These are phyloP conservation scores for Podargus strigoides DNA, from an alignment of 2,797 vertebrate species.

Conservation along the genomic window DNA sequence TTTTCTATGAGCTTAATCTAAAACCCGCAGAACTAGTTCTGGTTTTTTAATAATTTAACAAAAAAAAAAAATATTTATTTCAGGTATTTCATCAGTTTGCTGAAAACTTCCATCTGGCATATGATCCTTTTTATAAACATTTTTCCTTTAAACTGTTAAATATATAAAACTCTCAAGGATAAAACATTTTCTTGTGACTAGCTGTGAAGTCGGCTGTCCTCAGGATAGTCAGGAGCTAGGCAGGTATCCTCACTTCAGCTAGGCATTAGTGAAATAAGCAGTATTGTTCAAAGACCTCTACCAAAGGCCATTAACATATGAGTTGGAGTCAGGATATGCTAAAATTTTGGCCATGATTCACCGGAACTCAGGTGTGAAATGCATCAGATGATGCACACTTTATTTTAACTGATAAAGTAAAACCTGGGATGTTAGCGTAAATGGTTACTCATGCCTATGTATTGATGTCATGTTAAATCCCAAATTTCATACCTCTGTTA, in stretches of 20 bases:
- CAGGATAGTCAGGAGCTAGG: background rate
- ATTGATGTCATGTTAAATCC: background rate
- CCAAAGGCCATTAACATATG: background rate
- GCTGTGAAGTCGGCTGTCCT: too few relatives aligned
- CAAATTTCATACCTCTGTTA: background rate
- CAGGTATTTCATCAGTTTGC: background rate
- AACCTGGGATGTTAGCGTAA: background rate
- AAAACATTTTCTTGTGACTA: background rate
- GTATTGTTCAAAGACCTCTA: background rate
- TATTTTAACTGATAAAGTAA: background rate
- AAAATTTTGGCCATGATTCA: background rate
- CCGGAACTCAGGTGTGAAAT: background rate
- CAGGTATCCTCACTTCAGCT: background rate
- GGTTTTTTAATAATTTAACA: background rate
- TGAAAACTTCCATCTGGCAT: background rate
- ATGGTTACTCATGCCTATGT: background rate
- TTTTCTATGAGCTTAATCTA: background rate
- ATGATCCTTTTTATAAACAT: background rate
- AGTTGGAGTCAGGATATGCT: background rate
- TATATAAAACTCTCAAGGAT: background rate
- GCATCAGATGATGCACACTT: background rate
- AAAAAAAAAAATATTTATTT: background rate
- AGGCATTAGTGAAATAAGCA: background rate
- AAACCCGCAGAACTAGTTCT: background rate
- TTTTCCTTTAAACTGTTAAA: background rate